Base-by-base conservation (phyloP, 2,113 vertebrate species). In the Myotis brandtii region DNA sequence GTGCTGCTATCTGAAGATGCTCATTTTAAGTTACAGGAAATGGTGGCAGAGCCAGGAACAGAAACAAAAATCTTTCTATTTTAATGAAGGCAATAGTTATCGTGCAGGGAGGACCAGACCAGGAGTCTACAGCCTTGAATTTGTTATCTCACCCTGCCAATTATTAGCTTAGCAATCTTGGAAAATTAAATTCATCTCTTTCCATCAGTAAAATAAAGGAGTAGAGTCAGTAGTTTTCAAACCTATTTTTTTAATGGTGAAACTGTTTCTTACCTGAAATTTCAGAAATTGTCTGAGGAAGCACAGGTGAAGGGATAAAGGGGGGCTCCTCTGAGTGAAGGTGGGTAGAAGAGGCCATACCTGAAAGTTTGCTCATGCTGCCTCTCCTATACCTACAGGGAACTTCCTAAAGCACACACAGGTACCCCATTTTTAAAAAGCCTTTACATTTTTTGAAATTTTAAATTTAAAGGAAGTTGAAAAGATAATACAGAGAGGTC, bases 1-100 rank as follows among this genome's bases (percentile, higher is more conserved):
- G 43, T 21, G 9, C 25, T 86, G 37, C 16, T 86, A 23, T 66
- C n/a, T 50, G 32, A 77, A 86, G 59, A n/a, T 48, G 20, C 40
- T 96, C 11, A 75, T 54, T 84, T 84, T 80, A 43, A 20, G 14
- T 72, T 76, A 69, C 70, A 69, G 46, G 62, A 62, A 72, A 48
- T 75, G n/a, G 30, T 73, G 8, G 34, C 11, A 90, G 34, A 86
- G 18, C 40, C 67, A 80, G 43, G 17, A 72, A 93, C 6, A 37
- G 59, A 82, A 82, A 70, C 27, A 79, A n/a, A 90, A 70, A 6
- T 10, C 27, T 86, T 92, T 43, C 37, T 50, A 66, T 73, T 93
- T 91, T 21, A n/a, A 59, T 52, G 4, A 54, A 77, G 6, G 14
- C 34, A 70, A 13, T 23, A 32, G 34, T 34, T 20, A 2, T 6